Conservation (phyloP, 35 echinoderm and acorn worm species). For the Acanthaster planci region DNA sequence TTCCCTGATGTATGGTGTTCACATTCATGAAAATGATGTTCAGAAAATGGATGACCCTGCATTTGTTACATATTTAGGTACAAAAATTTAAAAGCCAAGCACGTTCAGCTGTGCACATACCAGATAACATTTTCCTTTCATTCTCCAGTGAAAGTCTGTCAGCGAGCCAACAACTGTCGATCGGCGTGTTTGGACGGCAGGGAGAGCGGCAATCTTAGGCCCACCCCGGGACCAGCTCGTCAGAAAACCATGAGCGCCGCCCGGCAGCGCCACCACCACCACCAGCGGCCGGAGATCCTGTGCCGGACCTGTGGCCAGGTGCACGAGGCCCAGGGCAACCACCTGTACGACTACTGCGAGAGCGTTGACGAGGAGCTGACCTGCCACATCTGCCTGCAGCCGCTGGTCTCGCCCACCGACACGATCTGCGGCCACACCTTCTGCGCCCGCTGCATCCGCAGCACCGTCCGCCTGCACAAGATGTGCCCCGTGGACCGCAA, state of each 20-base stretch:
- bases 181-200: neutral
- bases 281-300: slow-evolving; percentile 50
- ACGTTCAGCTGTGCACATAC: no score
- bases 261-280: neutral
- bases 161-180: neutral
- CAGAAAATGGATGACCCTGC: no score
- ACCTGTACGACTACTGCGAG: slow-evolving; percentile 95
- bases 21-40: no score
- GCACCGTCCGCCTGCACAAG: slow-evolving; percentile 74
- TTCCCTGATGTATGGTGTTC: no score
- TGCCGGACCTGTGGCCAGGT: slow-evolving; percentile 87
- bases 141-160: neutral
- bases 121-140: no score
- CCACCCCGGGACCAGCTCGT: neutral
- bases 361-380: slow-evolving; percentile 92
- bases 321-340: slow-evolving; percentile 78
- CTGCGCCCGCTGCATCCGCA: slow-evolving; percentile 80
- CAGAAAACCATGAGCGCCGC: neutral
- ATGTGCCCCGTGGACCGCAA: slow-evolving; percentile 90
- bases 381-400: slow-evolving; percentile 94
- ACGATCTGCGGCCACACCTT: slow-evolving; percentile 96
- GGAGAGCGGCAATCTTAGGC: neutral
- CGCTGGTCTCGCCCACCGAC: slow-evolving; percentile 89
- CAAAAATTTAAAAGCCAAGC: no score
- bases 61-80: no score